Evolutionary conservation across 2,888 invertebrate species (phyloP), one percentile per base, ranked within the genome.

Genomic region (Busseola fusca): DNA sequence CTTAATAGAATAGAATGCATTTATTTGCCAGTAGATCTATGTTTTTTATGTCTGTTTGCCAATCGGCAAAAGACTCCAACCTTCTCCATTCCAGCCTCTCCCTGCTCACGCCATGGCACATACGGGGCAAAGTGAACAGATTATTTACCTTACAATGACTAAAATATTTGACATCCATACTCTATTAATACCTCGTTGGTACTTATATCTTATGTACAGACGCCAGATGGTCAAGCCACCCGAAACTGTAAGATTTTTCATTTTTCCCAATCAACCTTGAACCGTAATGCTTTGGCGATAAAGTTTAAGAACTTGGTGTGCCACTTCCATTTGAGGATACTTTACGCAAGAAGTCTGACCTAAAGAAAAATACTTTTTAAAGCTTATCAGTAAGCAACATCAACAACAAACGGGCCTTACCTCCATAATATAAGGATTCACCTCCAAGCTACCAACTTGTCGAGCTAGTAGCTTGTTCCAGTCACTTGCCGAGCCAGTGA

Each of bases 351-450:
- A 0, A 67, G 16, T 12, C 3, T 50, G 69, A 69, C 69, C 14
- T 34, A 37, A 52, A 58, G 42, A 21, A 48, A 72, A 54, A 72
- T 21, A 59, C 30, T 18, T 42, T 68, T 34, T 50, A 56, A 64
- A 7, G 52, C 37, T 59, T 80, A 76, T 80, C 76, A 60, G 37
- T 6, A 34, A 5, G 7, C 45, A 0, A 56, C 56, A 80, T 80
- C 80, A 37, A 27, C 45, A 56, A 30, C 42, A 57, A 62, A 54
- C 30, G 37, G 42, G 21, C 5, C 37, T 37, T 40, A n/a, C 6
- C 10, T 64, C 75, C 76, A 30, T 59, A 74, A 64, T 54, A 21
- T 45, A 64, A 67, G n/a, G 52, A 67, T 40, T 48, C 48, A 25
- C 42, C 27, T 67, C 50, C 37, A 30, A 16, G 0, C 3, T 18